Percentiles rank a stretch among this genome's conserved stretches.
phyloP scores from a whole-genome alignment of 2,888 invertebrate genomes.

The Tyria jacobaeae region DNA sequence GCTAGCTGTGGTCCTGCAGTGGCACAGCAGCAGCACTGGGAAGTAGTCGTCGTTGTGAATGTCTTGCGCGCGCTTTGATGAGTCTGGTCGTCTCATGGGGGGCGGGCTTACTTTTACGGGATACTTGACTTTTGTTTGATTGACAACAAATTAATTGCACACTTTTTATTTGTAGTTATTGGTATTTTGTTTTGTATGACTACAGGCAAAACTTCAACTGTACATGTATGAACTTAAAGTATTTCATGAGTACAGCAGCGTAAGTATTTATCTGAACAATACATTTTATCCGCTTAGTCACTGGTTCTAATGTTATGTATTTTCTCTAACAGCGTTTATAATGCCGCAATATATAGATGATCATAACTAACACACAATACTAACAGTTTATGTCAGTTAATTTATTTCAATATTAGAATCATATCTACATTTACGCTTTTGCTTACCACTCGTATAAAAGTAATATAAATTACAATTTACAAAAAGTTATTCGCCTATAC shows the following conservation, averaged over 20 bases:
- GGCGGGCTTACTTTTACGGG: too few relatives aligned
- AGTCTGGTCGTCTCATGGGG: too few relatives aligned
- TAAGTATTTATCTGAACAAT: constrained; percentile 12
- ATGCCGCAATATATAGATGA: background rate
- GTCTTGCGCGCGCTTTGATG: too few relatives aligned
- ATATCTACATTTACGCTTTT: too few relatives aligned
- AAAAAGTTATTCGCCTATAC: background rate
- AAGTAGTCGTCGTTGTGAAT: too few relatives aligned
- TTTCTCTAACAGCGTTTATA: constrained; percentile 22
- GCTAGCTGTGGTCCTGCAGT: too few relatives aligned
- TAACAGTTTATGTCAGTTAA: constrained; percentile 22
- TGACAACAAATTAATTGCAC: too few relatives aligned
- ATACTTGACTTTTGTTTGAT: too few relatives aligned
- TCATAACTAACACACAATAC: background rate
- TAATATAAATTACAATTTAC: background rate
- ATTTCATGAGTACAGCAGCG: background rate
- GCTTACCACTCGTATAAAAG: too few relatives aligned
- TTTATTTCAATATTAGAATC: background rate
- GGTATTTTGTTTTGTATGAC: too few relatives aligned
- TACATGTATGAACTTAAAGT: background rate
- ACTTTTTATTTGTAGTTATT: too few relatives aligned
- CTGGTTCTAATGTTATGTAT: constrained; percentile 31
- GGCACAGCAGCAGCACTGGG: too few relatives aligned
- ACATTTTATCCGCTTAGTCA: constrained; percentile 33
- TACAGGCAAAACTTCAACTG: background rate